Evolutionary conservation across 2,797 vertebrate species (phyloP).

Genomic region (Danio aesculapii): DNA sequence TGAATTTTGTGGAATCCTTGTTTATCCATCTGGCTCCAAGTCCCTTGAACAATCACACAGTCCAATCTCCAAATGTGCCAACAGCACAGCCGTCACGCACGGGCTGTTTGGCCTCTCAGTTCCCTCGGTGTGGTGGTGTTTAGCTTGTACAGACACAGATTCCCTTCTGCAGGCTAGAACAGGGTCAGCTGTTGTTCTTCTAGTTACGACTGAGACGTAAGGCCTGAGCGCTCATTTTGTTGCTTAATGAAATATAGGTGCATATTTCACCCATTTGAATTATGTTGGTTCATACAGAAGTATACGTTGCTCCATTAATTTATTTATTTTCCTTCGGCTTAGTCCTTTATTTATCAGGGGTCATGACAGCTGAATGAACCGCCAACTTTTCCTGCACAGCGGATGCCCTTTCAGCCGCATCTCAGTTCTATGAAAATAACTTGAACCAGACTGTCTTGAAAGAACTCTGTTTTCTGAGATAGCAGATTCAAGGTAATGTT

Average conservation of each 20-base stretch:
- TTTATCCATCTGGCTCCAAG: conserved; percentile 56
- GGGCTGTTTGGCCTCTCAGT: conserved; percentile 53
- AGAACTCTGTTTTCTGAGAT: no score
- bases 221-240: conserved; percentile 34
- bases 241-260: neutral
- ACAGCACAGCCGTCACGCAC: conserved; percentile 23
- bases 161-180: conserved; percentile 40
- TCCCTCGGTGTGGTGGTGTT: conserved; percentile 56
- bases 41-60: conserved; percentile 43
- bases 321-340: no score
- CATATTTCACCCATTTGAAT: neutral
- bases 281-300: neutral
- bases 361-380: no score
- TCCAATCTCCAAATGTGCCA: conserved; percentile 45
- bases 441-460: no score
- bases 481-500: no score
- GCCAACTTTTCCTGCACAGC: no score
- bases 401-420: no score
- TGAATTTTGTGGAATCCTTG: conserved; percentile 48
- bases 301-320: neutral
- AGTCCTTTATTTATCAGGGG: no score
- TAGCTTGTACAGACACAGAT: conserved; percentile 56
- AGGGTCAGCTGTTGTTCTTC: conserved; percentile 52
- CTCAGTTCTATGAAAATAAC: no score
- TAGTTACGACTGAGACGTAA: conserved; percentile 41